Conservation (phyloP, 2,888 invertebrate genomes). For the Mimas tiliae region DNA sequence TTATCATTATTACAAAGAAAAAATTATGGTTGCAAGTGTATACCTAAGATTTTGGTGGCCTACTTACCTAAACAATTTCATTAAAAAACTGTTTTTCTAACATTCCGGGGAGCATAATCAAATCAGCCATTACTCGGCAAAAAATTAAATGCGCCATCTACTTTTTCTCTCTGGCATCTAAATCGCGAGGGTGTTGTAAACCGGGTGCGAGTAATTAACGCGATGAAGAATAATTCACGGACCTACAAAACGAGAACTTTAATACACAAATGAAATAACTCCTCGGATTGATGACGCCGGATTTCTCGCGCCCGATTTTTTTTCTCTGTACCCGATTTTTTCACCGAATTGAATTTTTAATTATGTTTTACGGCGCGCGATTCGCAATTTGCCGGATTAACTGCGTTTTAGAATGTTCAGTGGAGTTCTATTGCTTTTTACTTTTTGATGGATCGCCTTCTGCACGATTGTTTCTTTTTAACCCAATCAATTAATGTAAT, state of each 20-base stretch:
- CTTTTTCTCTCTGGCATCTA: constrained; percentile 47
- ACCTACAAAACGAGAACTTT: constrained; percentile 82
- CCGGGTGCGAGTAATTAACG: constrained; percentile 75
- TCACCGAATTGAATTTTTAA: constrained; percentile 79
- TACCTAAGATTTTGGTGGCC: no score
- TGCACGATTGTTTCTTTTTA: neutral
- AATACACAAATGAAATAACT: constrained; percentile 84
- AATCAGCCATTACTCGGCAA: neutral
- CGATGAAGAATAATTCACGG: constrained; percentile 76
- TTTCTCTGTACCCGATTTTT: constrained; percentile 40
- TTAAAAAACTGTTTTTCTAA: neutral
- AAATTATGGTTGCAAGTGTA: no score
- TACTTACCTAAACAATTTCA: no score
- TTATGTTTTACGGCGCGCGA: constrained; percentile 81
- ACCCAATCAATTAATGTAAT: no score
- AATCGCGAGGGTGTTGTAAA: constrained; percentile 69
- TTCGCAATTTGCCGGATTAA: constrained; percentile 80
- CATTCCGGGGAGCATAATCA: neutral
- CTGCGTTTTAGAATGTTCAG: constrained; percentile 61
- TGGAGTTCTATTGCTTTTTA: constrained; percentile 46
- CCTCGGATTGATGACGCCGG: constrained; percentile 81
- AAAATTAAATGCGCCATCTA: constrained; percentile 31
- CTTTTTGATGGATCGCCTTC: constrained; percentile 44
- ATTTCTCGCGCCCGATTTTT: constrained; percentile 54
- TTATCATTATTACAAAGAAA: no score